Conservation (phyloP, 2,797 vertebrate species). For the Pseudochromis fuscus region DNA sequence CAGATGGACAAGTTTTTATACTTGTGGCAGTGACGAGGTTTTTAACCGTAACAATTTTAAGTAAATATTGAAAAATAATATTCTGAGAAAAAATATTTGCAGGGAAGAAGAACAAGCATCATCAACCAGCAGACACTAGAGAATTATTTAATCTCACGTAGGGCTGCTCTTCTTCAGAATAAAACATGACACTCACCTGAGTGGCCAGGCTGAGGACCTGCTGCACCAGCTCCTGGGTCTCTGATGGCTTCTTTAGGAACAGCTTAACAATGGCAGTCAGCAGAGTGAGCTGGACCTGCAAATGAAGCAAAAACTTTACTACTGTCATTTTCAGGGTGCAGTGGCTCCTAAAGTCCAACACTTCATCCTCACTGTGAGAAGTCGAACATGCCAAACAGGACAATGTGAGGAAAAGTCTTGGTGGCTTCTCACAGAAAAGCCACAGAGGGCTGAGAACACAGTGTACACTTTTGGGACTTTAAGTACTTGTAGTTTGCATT, state of each 20-base stretch:
- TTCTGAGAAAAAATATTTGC: no score
- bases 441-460: no score
- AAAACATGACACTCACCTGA: slow-evolving; percentile 84
- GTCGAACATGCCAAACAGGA: not conserved
- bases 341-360: not conserved
- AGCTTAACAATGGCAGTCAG: slow-evolving; percentile 98
- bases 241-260: slow-evolving; percentile 97
- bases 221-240: slow-evolving; percentile 97
- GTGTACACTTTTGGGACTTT: no score
- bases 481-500: no score
- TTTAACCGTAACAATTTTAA: no score
- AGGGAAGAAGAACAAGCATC: not conserved
- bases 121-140: not conserved
- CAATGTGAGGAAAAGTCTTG: no score
- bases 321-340: not conserved
- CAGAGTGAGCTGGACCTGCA: slow-evolving; percentile 95
- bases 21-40: no score
- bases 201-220: slow-evolving; percentile 98
- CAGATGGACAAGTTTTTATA: not conserved
- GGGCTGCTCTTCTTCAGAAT: not conserved
- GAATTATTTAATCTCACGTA: not conserved
- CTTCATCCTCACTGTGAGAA: not conserved
- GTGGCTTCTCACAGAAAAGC: not conserved
- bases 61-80: no score
- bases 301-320: not conserved